A percentile compares a stretch with the other conserved stretches of the same genome.
Conservation (phyloP, 1,140 invertebrate species). For the Atta cephalotes region DNA sequence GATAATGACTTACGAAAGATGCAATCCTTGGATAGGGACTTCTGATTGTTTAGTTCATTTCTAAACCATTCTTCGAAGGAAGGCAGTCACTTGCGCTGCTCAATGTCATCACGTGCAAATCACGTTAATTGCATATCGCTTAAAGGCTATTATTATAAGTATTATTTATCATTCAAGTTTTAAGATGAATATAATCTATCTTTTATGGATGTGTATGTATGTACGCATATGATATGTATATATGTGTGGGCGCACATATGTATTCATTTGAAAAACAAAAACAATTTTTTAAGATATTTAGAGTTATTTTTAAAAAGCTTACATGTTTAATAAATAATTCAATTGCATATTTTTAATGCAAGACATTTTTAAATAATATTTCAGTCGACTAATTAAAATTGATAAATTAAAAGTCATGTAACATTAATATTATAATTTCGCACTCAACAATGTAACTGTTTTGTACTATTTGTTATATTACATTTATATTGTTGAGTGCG, state of each 20-base stretch:
- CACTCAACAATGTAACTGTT: too few relatives aligned
- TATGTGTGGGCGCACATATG: background rate
- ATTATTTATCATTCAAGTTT: constrained; percentile 4
- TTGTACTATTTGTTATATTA: too few relatives aligned
- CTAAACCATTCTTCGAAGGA: constrained; percentile 65
- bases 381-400: too few relatives aligned
- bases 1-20: constrained; percentile 65
- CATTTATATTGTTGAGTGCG: too few relatives aligned
- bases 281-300: background rate
- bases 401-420: too few relatives aligned
- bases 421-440: too few relatives aligned
- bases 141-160: constrained; percentile 33
- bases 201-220: background rate
- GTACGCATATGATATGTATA: background rate
- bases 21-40: constrained; percentile 54
- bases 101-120: constrained; percentile 22
- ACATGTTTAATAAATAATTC: background rate
- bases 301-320: constrained; percentile 9
- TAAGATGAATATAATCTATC: background rate
- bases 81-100: constrained; percentile 62
- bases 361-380: background rate
- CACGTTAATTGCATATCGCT: constrained; percentile 61
- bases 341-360: background rate
- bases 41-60: constrained; percentile 64
- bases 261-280: constrained; percentile 3